Evolutionary conservation across 2,113 vertebrate species (phyloP).

Genomic region (Charina bottae): DNA sequence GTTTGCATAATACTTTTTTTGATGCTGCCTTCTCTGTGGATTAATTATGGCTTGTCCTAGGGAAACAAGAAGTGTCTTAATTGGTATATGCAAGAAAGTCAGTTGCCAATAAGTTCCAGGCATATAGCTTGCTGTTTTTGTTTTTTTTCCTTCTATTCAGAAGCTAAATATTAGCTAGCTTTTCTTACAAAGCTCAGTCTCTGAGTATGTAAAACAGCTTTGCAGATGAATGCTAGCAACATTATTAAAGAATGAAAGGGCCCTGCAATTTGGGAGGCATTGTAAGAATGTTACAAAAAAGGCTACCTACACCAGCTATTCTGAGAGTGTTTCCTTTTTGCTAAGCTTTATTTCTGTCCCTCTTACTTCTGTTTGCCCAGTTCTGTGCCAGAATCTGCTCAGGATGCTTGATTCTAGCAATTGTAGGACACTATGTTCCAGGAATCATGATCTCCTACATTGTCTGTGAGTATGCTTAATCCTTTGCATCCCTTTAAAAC

Average conservation of each 20-base stretch:
- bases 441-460: slow-evolving; percentile 99
- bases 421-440: slow-evolving; percentile 95
- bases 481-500: slow-evolving; percentile 38
- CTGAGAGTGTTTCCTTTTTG: background rate
- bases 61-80: background rate
- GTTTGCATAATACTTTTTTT: background rate
- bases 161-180: background rate
- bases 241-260: background rate
- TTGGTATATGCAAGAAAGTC: background rate
- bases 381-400: slow-evolving; percentile 92
- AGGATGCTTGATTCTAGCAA: slow-evolving; percentile 84
- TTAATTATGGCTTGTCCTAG: background rate
- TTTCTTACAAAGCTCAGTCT: background rate
- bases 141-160: too few relatives aligned
- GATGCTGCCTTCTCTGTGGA: background rate
- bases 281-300: background rate
- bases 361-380: slow-evolving; percentile 72
- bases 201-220: background rate
- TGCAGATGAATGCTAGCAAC: background rate
- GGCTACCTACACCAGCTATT: slow-evolving; percentile 29
- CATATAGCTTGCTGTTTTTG: background rate
- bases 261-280: background rate
- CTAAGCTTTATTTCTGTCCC: background rate
- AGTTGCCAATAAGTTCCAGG: background rate
- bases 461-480: slow-evolving; percentile 83